These are phyloP conservation scores for Elysia crispata DNA, from an alignment of 2,888 invertebrate species.

Conservation along the genomic window DNA sequence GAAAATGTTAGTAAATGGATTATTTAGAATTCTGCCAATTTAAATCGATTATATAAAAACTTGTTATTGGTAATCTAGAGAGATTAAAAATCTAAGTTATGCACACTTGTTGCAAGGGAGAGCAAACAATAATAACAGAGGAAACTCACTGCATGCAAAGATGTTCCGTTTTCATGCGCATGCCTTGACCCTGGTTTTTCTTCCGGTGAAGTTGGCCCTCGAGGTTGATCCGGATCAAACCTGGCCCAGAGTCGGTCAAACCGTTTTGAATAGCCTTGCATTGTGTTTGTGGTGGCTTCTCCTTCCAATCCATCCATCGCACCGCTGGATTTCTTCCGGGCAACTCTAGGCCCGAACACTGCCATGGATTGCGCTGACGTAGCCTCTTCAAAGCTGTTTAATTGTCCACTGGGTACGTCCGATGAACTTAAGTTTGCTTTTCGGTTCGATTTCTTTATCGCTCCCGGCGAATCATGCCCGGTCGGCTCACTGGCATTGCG, in stretches of 20 bases:
- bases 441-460: not conserved
- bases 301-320: not conserved
- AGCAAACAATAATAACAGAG: not conserved
- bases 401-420: not conserved
- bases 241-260: slow-evolving; percentile 31
- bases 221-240: slow-evolving; percentile 25
- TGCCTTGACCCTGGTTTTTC: not conserved
- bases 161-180: not conserved
- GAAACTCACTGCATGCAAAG: slow-evolving; percentile 22
- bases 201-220: not conserved
- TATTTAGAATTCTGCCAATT: no score
- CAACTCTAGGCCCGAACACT: slow-evolving; percentile 12
- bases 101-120: no score
- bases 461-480: not conserved
- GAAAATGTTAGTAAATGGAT: no score
- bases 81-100: no score
- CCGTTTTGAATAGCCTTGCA: slow-evolving; percentile 35
- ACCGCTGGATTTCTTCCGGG: slow-evolving; percentile 14
- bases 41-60: no score
- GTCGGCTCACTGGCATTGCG: slow-evolving; percentile 36
- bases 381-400: not conserved
- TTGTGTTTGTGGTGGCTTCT: not conserved
- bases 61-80: no score
- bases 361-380: not conserved
- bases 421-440: slow-evolving; percentile 10